These are phyloP conservation scores for Tachysurus vachellii DNA, from an alignment of 2,113 vertebrate genomes.

Conservation along the genomic window DNA sequence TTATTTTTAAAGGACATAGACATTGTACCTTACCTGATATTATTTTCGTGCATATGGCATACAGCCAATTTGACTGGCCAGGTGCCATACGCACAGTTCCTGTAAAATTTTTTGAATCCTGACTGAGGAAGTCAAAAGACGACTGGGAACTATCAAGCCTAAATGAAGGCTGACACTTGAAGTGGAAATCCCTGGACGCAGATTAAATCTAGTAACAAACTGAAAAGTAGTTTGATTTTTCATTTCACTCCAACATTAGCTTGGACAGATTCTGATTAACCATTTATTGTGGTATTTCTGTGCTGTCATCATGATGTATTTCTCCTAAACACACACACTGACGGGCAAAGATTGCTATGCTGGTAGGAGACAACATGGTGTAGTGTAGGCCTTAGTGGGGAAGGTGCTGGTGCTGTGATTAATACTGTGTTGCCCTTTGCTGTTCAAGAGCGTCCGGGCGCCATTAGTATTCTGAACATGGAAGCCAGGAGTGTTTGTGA, in stretches of 20 bases:
- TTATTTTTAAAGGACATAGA: not conserved
- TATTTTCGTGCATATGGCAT: constrained; percentile 11
- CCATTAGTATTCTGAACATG: constrained; percentile 73
- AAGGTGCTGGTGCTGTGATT: constrained; percentile 64
- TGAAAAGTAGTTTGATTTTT: not conserved
- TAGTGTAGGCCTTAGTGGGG: constrained; percentile 54
- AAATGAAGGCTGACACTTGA: not conserved
- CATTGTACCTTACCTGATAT: not conserved
- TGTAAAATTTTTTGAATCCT: not conserved
- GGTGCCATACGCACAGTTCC: not conserved
- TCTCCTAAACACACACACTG: constrained; percentile 11
- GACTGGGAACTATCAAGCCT: not conserved
- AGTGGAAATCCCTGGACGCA: not conserved
- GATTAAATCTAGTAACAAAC: not conserved
- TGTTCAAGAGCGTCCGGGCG: constrained; percentile 65
- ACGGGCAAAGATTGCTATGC: not conserved
- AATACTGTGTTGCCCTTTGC: constrained; percentile 76
- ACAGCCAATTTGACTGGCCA: not conserved
- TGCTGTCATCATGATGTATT: not conserved
- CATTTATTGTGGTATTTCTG: not conserved
- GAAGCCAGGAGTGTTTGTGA: constrained; percentile 64
- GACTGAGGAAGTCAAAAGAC: not conserved
- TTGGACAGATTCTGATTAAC: not conserved
- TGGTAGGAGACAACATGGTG: constrained; percentile 34
- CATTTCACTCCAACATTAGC: not conserved